Base-by-base conservation (phyloP, 2,113 vertebrate genomes). In the Anas platyrhynchos region DNA sequence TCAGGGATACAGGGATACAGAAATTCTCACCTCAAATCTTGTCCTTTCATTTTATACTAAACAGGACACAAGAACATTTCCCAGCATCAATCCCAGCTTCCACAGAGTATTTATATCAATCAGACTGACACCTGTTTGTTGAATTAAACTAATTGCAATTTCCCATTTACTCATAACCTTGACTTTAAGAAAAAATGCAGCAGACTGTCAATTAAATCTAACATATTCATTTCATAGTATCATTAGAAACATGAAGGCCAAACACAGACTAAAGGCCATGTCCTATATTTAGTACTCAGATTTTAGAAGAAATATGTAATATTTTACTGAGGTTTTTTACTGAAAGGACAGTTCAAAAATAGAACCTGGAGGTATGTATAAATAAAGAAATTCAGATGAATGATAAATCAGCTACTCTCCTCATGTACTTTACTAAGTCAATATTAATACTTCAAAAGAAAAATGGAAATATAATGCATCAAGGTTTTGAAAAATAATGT, bases 331-430 rank as follows among this genome's bases (percentile, higher is more conserved):
- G 52, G 13, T 68, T 50, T 50, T 50, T 50, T 23, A 50, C 48
- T 94, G 62, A 88, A 96, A 84, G 11, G 25, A 75, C 41, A 14
- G 66, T 83, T n/a, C 32, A 32, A 74, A 96, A 92, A 89, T 71
- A 92, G 65, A 71, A 93, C 7, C 11, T 36, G 13, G 22, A 86
- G 9, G 5, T 58, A 63, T 16, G 32, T 36, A 66, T 76, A 75
- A 94, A 90, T 41, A 93, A 41, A 87, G 41, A 83, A 81, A 65
- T 18, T n/a, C 26, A 25, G 5, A 18, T 93, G 50, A 68, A 81
- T 54, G 69, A 66, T 73, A 82, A 68, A 94, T 79, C 77, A 62
- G 8, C 54, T 69, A 54, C 12, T 82, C 23, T 90, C 43, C 21
- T 72, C 38, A 34, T 67, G 26, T 58, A 84, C 5, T 13, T 89